Evolutionary conservation across 2,113 vertebrate species (phyloP).

Genomic region (Dolichallabes microphthalmus): DNA sequence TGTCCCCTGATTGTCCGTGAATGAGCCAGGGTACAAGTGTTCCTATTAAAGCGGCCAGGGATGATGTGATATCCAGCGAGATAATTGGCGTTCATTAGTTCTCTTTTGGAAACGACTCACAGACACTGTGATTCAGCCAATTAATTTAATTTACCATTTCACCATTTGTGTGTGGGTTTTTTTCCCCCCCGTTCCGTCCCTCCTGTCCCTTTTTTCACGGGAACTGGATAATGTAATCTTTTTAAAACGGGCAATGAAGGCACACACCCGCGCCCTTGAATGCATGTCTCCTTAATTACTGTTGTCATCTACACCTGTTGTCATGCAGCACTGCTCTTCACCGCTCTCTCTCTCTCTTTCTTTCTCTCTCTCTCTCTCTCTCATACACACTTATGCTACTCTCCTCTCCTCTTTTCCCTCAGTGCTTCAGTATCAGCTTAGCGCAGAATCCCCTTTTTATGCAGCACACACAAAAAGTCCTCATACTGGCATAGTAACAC

Average conservation of each 20-base stretch:
- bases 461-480: conserved; percentile 54
- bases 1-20: neutral
- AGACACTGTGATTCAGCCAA: neutral
- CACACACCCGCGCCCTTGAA: conserved; percentile 21
- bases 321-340: conserved; percentile 41
- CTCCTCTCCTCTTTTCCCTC: conserved; percentile 22
- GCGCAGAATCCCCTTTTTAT: conserved; percentile 63
- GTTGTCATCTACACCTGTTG: conserved; percentile 53
- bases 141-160: conserved; percentile 18
- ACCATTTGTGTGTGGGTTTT: neutral
- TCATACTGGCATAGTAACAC: conserved; percentile 52
- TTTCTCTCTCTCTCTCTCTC: conserved; percentile 53
- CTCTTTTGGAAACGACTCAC: neutral
- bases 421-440: conserved; percentile 64
- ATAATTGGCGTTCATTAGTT: neutral
- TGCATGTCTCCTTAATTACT: conserved; percentile 45
- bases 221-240: conserved; percentile 1
- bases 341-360: conserved; percentile 48
- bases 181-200: neutral
- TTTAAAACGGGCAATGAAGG: conserved; percentile 18
- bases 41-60: neutral
- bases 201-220: neutral
- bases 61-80: too few relatives aligned
- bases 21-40: neutral
- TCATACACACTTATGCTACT: conserved; percentile 20